Evolutionary conservation across 2,797 vertebrate species (phyloP).

Genomic region (Urosaurus nigricauda): DNA sequence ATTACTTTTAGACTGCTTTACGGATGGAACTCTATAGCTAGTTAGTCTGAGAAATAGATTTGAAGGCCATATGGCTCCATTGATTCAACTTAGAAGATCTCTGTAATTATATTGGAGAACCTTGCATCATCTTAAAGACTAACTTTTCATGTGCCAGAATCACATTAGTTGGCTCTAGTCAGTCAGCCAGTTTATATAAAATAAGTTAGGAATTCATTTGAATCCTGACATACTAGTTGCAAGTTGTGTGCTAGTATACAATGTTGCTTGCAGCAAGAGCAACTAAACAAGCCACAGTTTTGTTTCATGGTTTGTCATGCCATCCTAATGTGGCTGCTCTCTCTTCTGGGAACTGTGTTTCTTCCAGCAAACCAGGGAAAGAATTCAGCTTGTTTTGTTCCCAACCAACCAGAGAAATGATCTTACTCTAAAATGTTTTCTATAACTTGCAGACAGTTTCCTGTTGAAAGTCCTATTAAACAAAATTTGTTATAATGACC

Average conservation of each 20-base stretch:
- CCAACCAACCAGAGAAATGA: background rate
- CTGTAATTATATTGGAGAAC: too few species aligned
- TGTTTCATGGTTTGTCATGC: background rate
- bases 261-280: background rate
- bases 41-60: conserved; percentile 42
- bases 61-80: background rate
- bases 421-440: background rate
- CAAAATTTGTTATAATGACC: background rate
- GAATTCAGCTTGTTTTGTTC: background rate
- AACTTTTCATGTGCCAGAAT: too few species aligned
- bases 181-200: too few species aligned
- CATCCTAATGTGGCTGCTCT: background rate
- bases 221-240: too few species aligned
- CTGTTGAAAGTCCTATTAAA: background rate
- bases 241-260: too few species aligned
- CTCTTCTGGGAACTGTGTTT: background rate
- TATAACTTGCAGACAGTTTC: background rate
- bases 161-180: too few species aligned
- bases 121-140: too few species aligned
- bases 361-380: background rate
- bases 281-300: background rate
- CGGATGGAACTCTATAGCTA: background rate
- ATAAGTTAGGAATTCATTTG: too few species aligned
- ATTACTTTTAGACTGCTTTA: background rate
- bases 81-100: background rate